Conservation (phyloP, 2,113 vertebrate genomes). For the Boleophthalmus pectinirostris region DNA sequence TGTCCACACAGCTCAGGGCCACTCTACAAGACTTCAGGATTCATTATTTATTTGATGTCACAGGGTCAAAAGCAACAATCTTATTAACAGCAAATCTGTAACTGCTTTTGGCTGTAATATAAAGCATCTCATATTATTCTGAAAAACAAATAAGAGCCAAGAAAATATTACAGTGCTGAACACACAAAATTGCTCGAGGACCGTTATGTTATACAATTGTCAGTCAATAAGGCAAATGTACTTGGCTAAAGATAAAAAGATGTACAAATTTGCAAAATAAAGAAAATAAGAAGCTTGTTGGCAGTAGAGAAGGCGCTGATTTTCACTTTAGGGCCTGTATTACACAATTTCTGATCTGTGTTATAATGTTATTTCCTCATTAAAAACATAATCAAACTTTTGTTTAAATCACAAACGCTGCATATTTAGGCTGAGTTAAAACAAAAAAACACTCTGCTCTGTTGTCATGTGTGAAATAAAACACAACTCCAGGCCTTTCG, state of each 20-base stretch:
- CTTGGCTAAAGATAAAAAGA: neutral
- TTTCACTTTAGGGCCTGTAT: too few species aligned
- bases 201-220: neutral
- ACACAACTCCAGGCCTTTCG: too few species aligned
- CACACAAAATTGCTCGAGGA: slow-evolving; percentile 11
- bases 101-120: slow-evolving; percentile 27
- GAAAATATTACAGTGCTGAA: neutral
- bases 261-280: neutral
- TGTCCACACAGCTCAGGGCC: slow-evolving; percentile 12
- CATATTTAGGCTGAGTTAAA: too few species aligned
- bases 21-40: slow-evolving; percentile 29
- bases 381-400: too few species aligned
- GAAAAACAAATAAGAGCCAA: neutral
- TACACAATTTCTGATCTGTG: too few species aligned
- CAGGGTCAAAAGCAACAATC: slow-evolving; percentile 37
- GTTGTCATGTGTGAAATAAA: too few species aligned
- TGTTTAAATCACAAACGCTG: too few species aligned
- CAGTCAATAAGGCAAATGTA: neutral
- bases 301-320: too few species aligned
- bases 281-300: too few species aligned
- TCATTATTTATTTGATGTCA: slow-evolving; percentile 32
- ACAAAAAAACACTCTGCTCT: too few species aligned
- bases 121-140: slow-evolving; percentile 16
- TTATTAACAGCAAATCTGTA: slow-evolving; percentile 49
- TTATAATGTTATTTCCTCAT: too few species aligned